Evolutionary conservation across 2,797 vertebrate genomes (phyloP).

Genomic region (Sylvilagus floridanus): DNA sequence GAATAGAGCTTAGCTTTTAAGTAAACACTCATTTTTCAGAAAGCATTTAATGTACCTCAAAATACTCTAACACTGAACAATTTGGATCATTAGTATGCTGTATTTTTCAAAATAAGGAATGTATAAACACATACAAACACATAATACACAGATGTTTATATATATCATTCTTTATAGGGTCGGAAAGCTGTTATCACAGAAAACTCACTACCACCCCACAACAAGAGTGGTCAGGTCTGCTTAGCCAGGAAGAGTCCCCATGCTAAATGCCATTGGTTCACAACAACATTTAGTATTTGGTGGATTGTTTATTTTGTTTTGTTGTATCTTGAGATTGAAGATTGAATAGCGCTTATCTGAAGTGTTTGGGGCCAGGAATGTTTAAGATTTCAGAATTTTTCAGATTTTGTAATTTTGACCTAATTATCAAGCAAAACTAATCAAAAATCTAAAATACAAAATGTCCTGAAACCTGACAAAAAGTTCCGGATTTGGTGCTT

Average conservation of each 20-base stretch:
- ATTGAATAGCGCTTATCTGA: too few species aligned
- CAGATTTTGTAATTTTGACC: too few species aligned
- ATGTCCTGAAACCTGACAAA: too few species aligned
- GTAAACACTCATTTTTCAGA: neutral
- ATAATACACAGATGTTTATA: neutral
- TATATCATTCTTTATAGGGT: neutral
- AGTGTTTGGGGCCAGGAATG: too few species aligned
- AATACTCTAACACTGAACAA: neutral
- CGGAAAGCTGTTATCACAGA: neutral
- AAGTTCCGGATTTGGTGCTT: too few species aligned
- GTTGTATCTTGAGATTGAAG: too few species aligned
- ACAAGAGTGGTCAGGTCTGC: neutral
- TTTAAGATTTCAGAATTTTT: too few species aligned
- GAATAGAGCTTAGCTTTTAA: neutral
- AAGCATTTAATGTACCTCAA: neutral
- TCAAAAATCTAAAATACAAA: too few species aligned
- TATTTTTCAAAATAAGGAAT: neutral
- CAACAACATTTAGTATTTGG: neutral
- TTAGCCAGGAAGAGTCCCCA: too few species aligned
- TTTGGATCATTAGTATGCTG: neutral
- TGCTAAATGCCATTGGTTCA: neutral
- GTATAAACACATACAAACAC: neutral
- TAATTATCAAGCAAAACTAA: too few species aligned
- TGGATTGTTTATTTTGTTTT: too few species aligned
- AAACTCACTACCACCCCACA: neutral